Evolutionary conservation across 2,113 vertebrate genomes (phyloP).

Genomic region (Alligator sinensis): DNA sequence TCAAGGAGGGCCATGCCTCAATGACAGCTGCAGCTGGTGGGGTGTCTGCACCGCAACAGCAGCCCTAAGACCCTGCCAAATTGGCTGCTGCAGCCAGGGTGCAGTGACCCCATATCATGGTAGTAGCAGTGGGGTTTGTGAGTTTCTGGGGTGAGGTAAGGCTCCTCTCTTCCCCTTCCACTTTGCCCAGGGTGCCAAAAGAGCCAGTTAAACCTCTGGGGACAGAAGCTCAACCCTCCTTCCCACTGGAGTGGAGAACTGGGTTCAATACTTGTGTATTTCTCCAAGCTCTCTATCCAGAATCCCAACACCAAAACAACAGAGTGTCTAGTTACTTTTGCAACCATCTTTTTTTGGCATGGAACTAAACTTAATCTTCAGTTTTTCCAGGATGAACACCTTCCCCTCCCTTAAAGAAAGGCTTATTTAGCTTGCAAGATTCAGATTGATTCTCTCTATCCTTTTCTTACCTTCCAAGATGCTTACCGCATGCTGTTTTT

Average conservation of each 20-base stretch:
- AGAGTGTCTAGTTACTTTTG: neutral
- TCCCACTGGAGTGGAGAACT: neutral
- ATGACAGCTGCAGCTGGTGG: too few relatives aligned
- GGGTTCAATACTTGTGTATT: neutral
- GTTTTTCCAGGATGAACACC: neutral
- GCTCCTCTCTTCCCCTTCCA: too few relatives aligned
- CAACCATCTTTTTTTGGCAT: neutral
- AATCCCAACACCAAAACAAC: neutral
- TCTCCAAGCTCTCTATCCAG: neutral
- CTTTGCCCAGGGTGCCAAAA: too few relatives aligned
- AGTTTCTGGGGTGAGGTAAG: too few relatives aligned
- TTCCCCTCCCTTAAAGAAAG: neutral
- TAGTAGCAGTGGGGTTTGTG: too few relatives aligned
- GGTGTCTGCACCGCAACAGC: too few relatives aligned
- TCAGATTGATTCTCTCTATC: neutral
- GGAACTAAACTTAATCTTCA: neutral
- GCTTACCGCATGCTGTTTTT: neutral
- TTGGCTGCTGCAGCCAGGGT: too few relatives aligned
- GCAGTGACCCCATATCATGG: too few relatives aligned
- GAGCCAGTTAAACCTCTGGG: too few relatives aligned
- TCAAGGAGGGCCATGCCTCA: too few relatives aligned
- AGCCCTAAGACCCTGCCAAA: too few relatives aligned
- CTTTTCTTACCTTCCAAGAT: neutral
- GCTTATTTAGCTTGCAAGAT: neutral
- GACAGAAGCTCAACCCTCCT: too few relatives aligned